Evolutionary conservation across 2,113 vertebrate genomes (phyloP).

Genomic region (Zapornia atra): DNA sequence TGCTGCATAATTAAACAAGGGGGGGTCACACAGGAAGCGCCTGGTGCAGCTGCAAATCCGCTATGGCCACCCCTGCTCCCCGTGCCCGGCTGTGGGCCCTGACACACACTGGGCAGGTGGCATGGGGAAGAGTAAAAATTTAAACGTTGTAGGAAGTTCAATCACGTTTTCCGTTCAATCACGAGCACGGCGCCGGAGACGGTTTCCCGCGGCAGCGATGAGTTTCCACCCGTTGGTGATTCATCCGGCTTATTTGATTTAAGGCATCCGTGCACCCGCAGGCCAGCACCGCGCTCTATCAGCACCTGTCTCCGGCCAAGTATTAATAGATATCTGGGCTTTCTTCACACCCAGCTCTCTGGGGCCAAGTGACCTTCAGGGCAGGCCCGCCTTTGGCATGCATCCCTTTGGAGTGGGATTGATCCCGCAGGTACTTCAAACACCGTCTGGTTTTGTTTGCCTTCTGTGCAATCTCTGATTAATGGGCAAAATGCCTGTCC

Average conservation of each 20-base stretch:
- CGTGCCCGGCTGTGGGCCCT: accelerated
- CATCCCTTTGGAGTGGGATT: accelerated
- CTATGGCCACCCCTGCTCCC: background rate
- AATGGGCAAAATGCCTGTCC: background rate
- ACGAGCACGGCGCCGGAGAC: accelerated
- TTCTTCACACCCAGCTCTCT: background rate
- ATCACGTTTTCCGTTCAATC: background rate
- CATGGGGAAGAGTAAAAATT: background rate
- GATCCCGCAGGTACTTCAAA: background rate
- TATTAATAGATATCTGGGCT: too few relatives aligned
- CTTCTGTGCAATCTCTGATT: background rate
- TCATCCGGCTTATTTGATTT: background rate
- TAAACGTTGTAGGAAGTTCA: background rate
- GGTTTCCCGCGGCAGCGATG: accelerated
- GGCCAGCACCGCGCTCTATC: background rate
- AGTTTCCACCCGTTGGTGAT: accelerated
- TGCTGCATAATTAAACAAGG: background rate
- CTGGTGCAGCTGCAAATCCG: background rate
- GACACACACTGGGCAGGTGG: accelerated
- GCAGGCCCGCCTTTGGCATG: background rate
- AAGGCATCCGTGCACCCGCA: accelerated
- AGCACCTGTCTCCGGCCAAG: accelerated
- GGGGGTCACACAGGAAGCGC: background rate
- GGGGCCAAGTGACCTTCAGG: background rate
- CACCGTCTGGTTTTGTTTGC: background rate